A percentile compares a stretch with the other conserved stretches of the same genome.
Evolutionary conservation across 2,797 vertebrate genomes (phyloP).

Genomic region (Iguana delicatissima): DNA sequence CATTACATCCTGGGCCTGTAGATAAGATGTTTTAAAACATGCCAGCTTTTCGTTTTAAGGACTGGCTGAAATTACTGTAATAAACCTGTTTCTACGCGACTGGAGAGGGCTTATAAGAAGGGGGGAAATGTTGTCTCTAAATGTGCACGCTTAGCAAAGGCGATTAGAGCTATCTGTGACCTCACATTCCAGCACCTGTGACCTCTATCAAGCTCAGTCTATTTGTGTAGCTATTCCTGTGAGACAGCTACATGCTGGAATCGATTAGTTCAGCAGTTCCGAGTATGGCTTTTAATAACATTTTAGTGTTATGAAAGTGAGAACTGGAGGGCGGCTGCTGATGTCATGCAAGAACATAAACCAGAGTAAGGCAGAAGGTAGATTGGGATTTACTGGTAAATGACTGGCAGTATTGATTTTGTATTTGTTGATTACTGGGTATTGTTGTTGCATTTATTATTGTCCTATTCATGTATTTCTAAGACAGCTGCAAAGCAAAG

Average conservation of each 20-base stretch:
- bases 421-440: neutral
- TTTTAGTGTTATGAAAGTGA: slow-evolving; percentile 24
- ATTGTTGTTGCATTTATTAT: neutral
- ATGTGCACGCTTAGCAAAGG: slow-evolving; percentile 52
- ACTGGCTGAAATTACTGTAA: slow-evolving; percentile 52
- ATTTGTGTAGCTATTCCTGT: slow-evolving; percentile 67
- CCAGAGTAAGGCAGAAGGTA: neutral
- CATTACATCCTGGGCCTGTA: slow-evolving; percentile 46
- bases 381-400: neutral
- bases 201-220: slow-evolving; percentile 60
- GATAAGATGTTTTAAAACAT: slow-evolving; percentile 51
- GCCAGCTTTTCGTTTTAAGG: slow-evolving; percentile 21
- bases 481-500: too few relatives aligned
- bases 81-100: slow-evolving; percentile 60
- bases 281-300: slow-evolving; percentile 3
- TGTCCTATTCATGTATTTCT: too few relatives aligned
- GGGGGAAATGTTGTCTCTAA: neutral
- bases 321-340: neutral
- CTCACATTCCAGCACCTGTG: slow-evolving; percentile 65
- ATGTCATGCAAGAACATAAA: neutral
- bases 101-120: slow-evolving; percentile 53
- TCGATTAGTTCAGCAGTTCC: slow-evolving; percentile 63
- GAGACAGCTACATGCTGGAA: slow-evolving; percentile 48
- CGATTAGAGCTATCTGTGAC: slow-evolving; percentile 58
- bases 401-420: neutral